A percentile compares a stretch with the other conserved stretches of the same genome.
phyloP scores from a whole-genome alignment of 2,888 invertebrate species.

The Ochropacha duplaris region DNA sequence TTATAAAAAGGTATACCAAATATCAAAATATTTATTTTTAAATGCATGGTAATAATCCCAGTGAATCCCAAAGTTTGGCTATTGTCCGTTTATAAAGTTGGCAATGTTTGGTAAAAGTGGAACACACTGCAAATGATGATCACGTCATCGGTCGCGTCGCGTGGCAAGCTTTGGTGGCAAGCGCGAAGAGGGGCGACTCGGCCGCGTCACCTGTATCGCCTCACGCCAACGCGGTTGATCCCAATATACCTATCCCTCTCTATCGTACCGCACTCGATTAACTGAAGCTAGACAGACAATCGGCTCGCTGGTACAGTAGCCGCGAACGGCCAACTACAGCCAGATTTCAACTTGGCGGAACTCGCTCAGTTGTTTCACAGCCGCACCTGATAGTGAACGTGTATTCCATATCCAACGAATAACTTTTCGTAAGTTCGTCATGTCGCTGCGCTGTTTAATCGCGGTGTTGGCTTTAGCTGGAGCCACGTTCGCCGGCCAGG shows the following conservation, averaged over 20 bases:
- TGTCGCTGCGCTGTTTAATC: slow-evolving; percentile 69
- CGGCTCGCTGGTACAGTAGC: slow-evolving; percentile 17
- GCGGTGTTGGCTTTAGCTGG: slow-evolving; percentile 67
- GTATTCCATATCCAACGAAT: slow-evolving; percentile 26
- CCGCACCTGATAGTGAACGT: slow-evolving; percentile 48
- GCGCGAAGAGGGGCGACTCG: slow-evolving; percentile 40
- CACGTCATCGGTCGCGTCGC: slow-evolving; percentile 71
- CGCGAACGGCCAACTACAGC: slow-evolving; percentile 63
- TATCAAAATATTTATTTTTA: not conserved
- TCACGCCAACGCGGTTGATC: slow-evolving; percentile 8
- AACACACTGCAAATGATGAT: slow-evolving; percentile 53
- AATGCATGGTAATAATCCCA: not conserved
- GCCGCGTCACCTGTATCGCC: slow-evolving; percentile 47
- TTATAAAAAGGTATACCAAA: too few species aligned
- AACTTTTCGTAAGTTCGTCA: slow-evolving; percentile 78
- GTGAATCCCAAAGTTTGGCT: slow-evolving; percentile 3
- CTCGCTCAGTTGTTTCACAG: slow-evolving; percentile 57
- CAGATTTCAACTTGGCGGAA: slow-evolving; percentile 52
- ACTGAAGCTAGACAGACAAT: slow-evolving; percentile 32
- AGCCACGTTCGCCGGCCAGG: slow-evolving; percentile 66
- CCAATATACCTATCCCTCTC: slow-evolving; percentile 41
- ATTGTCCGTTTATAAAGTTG: slow-evolving; percentile 40
- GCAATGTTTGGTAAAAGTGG: slow-evolving; percentile 64
- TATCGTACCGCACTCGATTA: slow-evolving; percentile 7
- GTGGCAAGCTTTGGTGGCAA: too few species aligned